Evolutionary conservation across 2,888 invertebrate species (phyloP).

Genomic region (Euzophera pinguis): DNA sequence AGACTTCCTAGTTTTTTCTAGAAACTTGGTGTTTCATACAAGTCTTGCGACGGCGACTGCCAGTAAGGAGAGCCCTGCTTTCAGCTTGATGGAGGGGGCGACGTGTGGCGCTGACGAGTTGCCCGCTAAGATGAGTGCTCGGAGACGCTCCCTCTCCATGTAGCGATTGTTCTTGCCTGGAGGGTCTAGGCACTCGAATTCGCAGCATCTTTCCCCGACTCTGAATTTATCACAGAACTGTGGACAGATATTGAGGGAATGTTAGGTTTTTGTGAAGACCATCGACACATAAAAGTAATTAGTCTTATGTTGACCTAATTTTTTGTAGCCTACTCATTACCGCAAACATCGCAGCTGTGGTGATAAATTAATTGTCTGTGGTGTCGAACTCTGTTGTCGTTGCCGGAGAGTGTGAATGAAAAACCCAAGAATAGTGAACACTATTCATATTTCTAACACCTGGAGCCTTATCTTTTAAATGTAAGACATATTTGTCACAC

Average conservation of each 20-base stretch:
- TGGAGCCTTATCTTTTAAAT: no score
- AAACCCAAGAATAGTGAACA: no score
- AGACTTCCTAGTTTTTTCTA: not conserved
- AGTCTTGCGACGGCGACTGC: conserved; percentile 63
- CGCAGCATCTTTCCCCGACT: conserved; percentile 91
- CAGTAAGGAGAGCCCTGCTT: conserved; percentile 57
- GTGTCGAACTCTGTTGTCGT: no score
- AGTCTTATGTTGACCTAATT: no score
- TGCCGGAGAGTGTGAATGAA: no score
- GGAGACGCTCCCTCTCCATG: conserved; percentile 79
- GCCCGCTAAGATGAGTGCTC: conserved; percentile 81
- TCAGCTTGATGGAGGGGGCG: conserved; percentile 46
- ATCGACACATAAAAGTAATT: not conserved
- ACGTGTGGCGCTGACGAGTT: conserved; percentile 71
- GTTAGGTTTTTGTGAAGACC: not conserved
- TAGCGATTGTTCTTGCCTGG: conserved; percentile 83
- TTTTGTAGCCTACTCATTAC: no score
- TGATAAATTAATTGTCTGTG: no score
- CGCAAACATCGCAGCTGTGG: no score
- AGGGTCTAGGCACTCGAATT: conserved; percentile 92
- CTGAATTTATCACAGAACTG: conserved; percentile 93
- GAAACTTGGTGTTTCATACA: conserved; percentile 54
- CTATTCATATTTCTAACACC: no score
- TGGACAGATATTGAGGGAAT: not conserved
- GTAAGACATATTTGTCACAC: no score